phyloP scores from a whole-genome alignment of 2,888 invertebrate genomes.

The Thecocarcelia acutangulata region DNA sequence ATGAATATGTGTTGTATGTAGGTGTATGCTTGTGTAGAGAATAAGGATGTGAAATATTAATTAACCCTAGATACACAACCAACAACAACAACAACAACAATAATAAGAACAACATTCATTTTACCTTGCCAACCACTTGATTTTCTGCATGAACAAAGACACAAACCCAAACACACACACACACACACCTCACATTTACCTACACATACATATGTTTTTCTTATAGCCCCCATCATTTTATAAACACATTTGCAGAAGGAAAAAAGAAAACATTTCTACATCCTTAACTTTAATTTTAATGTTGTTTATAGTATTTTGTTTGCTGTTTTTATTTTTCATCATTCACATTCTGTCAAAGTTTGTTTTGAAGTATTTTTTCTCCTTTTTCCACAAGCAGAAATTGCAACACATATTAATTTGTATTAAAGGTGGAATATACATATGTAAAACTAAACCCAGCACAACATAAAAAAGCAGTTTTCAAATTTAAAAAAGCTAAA shows the following conservation, averaged over 20 bases:
- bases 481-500: too few relatives aligned
- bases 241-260: background rate
- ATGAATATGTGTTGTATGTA: conserved; percentile 8
- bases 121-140: conserved; percentile 41
- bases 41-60: conserved; percentile 61
- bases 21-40: conserved; percentile 14
- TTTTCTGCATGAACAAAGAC: background rate
- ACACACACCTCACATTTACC: too few relatives aligned
- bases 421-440: background rate
- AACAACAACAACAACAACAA: conserved; percentile 3
- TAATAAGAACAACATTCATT: background rate
- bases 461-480: background rate
- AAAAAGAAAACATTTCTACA: conserved; percentile 16
- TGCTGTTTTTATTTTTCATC: conserved; percentile 9
- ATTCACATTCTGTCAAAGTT: conserved; percentile 27
- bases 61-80: conserved; percentile 54
- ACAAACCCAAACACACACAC: too few relatives aligned
- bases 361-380: conserved; percentile 20
- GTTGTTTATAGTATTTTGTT: conserved; percentile 35
- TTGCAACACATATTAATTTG: conserved; percentile 16
- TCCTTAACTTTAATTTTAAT: conserved; percentile 57
- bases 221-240: background rate
- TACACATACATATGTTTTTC: background rate
- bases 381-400: conserved; percentile 10
- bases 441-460: conserved; percentile 26